Percentiles rank a stretch among this genome's conserved stretches.
Evolutionary conservation across 2,888 invertebrate genomes (phyloP).

Genomic region (Mesodorylaimus sp.): DNA sequence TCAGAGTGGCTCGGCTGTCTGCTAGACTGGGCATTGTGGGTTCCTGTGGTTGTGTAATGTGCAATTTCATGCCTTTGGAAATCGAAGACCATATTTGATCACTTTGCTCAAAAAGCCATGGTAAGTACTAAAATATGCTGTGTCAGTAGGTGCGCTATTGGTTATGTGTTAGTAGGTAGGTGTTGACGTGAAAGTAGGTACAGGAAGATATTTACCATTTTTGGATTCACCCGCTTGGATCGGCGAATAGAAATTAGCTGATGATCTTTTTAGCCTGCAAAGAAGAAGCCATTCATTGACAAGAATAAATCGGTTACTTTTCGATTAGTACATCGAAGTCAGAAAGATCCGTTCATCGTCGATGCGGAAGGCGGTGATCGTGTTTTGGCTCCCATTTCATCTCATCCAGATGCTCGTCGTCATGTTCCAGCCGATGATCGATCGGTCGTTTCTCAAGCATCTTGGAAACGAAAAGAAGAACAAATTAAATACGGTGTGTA

Average conservation of each 20-base stretch:
- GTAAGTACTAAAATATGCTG: too few species aligned
- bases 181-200: too few species aligned
- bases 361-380: conserved; percentile 73
- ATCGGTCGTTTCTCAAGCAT: not conserved
- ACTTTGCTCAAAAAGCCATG: too few species aligned
- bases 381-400: conserved; percentile 42
- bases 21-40: too few species aligned
- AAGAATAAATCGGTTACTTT: conserved; percentile 77
- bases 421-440: not conserved
- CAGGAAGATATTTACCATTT: too few species aligned
- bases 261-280: conserved; percentile 25
- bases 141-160: too few species aligned
- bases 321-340: conserved; percentile 75
- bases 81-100: too few species aligned
- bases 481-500: conserved; percentile 70
- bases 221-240: too few species aligned
- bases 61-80: too few species aligned
- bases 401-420: not conserved
- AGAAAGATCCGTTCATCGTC: conserved; percentile 69
- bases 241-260: not conserved
- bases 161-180: too few species aligned
- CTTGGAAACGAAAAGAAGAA: conserved; percentile 23
- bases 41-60: too few species aligned
- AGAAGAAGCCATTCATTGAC: conserved; percentile 66
- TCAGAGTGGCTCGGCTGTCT: too few species aligned